phyloP scores from a whole-genome alignment of 2,797 vertebrate species.

The Sebastes diaconus region DNA sequence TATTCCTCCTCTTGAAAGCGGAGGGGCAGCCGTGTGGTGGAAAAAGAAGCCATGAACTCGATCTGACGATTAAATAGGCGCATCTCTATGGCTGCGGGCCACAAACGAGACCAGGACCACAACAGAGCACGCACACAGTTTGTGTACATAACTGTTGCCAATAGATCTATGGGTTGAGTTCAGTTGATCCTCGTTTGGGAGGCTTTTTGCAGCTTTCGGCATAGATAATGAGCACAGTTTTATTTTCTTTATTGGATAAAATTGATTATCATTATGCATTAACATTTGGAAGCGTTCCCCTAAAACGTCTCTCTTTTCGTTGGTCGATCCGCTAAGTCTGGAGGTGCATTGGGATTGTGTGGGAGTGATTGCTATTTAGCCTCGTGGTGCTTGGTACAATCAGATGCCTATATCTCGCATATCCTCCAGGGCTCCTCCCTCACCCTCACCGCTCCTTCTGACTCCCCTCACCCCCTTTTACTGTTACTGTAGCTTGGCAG shows the following conservation, averaged over 20 bases:
- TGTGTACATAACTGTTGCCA: constrained; percentile 44
- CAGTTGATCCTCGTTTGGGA: constrained; percentile 10
- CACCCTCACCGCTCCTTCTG: constrained; percentile 51
- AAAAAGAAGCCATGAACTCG: constrained; percentile 80
- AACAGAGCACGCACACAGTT: constrained; percentile 42
- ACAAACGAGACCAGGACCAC: constrained; percentile 60
- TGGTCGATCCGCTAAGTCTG: constrained; percentile 64
- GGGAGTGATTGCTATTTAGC: constrained; percentile 87
- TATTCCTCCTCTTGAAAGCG: constrained; percentile 76
- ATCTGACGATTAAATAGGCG: constrained; percentile 82
- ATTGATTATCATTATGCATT: constrained; percentile 57
- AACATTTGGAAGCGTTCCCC: constrained; percentile 46
- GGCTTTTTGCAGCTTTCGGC: constrained; percentile 33
- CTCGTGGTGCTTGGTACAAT: constrained; percentile 83
- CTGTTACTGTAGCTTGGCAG: constrained; percentile 86
- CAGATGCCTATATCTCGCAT: constrained; percentile 78
- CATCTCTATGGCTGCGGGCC: constrained; percentile 79
- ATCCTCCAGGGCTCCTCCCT: constrained; percentile 83
- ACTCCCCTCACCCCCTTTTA: constrained; percentile 72
- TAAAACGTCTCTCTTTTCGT: constrained; percentile 38
- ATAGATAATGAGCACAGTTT: constrained; percentile 21
- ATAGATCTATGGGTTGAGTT: constrained; percentile 32
- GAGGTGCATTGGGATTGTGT: constrained; percentile 81
- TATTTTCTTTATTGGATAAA: constrained; percentile 56
- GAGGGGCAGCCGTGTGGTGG: constrained; percentile 64